A percentile compares a stretch with the other conserved stretches of the same genome.
phyloP scores from a whole-genome alignment of 2,888 invertebrate genomes.

The Mellilla xanthometata region DNA sequence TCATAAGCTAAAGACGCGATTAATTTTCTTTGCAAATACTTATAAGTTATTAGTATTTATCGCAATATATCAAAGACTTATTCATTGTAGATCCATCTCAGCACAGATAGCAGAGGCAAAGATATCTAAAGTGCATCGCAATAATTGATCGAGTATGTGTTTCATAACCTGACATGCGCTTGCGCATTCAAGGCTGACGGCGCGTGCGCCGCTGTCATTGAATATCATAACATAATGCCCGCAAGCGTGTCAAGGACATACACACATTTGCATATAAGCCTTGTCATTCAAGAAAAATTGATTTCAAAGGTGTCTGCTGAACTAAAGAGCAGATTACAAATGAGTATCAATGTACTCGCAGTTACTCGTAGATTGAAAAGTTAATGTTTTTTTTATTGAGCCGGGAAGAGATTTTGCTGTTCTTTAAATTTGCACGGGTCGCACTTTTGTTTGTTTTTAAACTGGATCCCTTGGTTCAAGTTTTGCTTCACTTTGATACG shows the following conservation, averaged over 20 bases:
- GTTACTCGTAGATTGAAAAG: no score
- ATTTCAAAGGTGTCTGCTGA: background rate
- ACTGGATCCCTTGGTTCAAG: no score
- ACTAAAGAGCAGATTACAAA: background rate
- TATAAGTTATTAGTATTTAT: no score
- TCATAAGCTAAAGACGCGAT: no score
- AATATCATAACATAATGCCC: constrained; percentile 21
- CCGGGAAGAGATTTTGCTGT: no score
- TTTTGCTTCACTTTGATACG: no score
- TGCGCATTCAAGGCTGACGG: constrained; percentile 33
- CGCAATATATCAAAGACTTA: no score
- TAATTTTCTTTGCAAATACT: no score
- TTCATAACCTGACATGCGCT: constrained; percentile 25
- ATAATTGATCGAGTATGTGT: constrained; percentile 21
- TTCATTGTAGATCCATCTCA: no score
- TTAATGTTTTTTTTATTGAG: constrained; percentile 2
- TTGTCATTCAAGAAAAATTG: constrained; percentile 7
- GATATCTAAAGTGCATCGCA: constrained; percentile 3
- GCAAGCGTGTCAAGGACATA: constrained; percentile 29
- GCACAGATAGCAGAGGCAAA: no score
- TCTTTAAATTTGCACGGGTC: no score
- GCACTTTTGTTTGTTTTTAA: no score
- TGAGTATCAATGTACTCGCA: background rate
- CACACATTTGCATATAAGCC: constrained; percentile 8
- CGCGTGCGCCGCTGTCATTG: constrained; percentile 42